phyloP scores from a whole-genome alignment of 2,888 invertebrate species.

The Creontiades dilutus region DNA sequence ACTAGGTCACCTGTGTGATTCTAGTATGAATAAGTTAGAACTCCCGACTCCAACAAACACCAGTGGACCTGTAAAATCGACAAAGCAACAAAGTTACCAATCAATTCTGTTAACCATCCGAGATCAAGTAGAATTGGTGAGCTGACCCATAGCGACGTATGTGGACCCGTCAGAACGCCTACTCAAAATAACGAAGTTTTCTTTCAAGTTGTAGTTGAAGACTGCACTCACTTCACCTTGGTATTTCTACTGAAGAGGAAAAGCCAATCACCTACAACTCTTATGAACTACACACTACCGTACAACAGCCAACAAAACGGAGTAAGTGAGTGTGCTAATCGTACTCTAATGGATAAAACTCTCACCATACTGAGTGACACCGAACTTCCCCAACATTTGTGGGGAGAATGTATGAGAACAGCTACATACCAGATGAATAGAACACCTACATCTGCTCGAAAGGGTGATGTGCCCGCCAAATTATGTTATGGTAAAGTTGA shows the following conservation, averaged over 20 bases:
- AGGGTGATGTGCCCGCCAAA: neutral
- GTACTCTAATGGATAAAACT: constrained; percentile 2
- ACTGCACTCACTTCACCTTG: neutral
- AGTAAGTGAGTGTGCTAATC: constrained; percentile 67
- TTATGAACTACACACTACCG: neutral
- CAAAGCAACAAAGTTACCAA: neutral
- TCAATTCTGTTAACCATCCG: neutral
- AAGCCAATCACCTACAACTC: neutral
- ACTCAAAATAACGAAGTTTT: neutral
- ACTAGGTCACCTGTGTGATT: neutral
- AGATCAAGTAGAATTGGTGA: neutral
- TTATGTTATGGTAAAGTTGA: neutral
- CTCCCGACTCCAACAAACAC: neutral
- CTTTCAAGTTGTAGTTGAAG: neutral
- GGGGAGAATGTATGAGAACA: constrained; percentile 36
- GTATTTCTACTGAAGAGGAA: neutral
- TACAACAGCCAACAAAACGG: constrained; percentile 55
- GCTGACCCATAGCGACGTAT: neutral
- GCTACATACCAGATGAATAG: constrained; percentile 40
- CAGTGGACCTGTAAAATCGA: neutral
- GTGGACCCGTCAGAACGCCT: neutral
- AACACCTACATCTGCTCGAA: neutral
- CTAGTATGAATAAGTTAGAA: neutral
- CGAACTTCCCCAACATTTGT: constrained; percentile 26
- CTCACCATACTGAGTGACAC: neutral